phyloP scores from a whole-genome alignment of 2,888 invertebrate genomes.

The Agrochola lychnidis region DNA sequence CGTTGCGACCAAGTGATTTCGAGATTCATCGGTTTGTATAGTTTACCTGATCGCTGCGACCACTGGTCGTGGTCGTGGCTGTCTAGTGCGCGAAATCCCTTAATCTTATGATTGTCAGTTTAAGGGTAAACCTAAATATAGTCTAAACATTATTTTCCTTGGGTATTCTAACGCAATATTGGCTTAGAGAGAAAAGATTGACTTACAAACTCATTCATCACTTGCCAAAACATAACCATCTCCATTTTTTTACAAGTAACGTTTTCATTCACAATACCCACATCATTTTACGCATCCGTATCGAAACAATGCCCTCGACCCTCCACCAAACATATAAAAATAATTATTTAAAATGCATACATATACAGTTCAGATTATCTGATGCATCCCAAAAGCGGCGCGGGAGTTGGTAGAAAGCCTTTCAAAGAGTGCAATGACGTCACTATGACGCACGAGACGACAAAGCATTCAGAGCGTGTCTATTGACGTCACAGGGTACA shows the following conservation, averaged over 20 bases:
- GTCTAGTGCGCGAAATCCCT: too few relatives aligned
- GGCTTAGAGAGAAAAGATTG: too few relatives aligned
- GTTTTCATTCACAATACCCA: slow-evolving; percentile 22
- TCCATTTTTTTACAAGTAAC: background rate
- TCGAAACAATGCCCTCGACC: slow-evolving; percentile 34
- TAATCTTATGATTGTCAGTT: too few relatives aligned
- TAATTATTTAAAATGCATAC: slow-evolving; percentile 30
- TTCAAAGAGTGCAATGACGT: slow-evolving; percentile 73
- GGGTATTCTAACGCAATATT: too few relatives aligned
- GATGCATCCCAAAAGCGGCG: slow-evolving; percentile 57
- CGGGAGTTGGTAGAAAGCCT: slow-evolving; percentile 56
- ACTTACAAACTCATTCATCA: too few relatives aligned
- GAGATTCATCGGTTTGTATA: too few relatives aligned
- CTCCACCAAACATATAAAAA: slow-evolving; percentile 29
- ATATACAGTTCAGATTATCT: slow-evolving; percentile 42
- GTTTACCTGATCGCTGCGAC: too few relatives aligned
- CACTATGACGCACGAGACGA: slow-evolving; percentile 79
- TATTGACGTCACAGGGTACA: slow-evolving; percentile 78
- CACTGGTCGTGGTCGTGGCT: too few relatives aligned
- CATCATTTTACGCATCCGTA: slow-evolving; percentile 12
- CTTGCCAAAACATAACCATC: background rate
- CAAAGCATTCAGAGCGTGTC: slow-evolving; percentile 77
- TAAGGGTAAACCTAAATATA: too few relatives aligned
- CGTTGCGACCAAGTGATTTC: too few relatives aligned
- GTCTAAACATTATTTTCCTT: too few relatives aligned